phyloP scores from a whole-genome alignment of 2,113 vertebrate species.

The Megaleporinus macrocephalus region DNA sequence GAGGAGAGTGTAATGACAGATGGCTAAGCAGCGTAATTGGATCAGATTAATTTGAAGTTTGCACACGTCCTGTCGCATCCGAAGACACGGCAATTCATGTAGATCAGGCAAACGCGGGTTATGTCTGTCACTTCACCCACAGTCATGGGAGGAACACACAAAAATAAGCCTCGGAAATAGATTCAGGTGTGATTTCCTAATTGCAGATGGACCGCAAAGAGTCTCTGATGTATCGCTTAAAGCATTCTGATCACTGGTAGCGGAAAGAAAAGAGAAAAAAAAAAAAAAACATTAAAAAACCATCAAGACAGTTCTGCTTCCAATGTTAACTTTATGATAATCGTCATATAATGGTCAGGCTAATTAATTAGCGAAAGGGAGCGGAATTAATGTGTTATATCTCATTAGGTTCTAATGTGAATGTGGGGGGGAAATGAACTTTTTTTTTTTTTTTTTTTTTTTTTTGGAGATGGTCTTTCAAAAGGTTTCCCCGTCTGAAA shows the following conservation, averaged over 20 bases:
- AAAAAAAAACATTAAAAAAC: conserved; percentile 57
- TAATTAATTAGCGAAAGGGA: conserved; percentile 58
- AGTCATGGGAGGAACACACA: background rate
- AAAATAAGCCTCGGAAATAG: conserved; percentile 27
- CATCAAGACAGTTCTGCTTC: conserved; percentile 51
- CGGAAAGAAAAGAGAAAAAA: background rate
- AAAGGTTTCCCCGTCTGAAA: conserved; percentile 34
- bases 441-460: conserved; percentile 23
- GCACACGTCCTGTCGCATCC: conserved; percentile 18
- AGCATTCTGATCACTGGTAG: conserved; percentile 36
- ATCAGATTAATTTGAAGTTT: conserved; percentile 46
- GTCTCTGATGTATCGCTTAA: conserved; percentile 38
- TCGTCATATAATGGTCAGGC: conserved; percentile 58
- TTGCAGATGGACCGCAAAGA: conserved; percentile 21
- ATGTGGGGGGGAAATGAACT: conserved; percentile 14
- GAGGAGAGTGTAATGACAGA: conserved; percentile 50
- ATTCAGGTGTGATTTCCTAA: conserved; percentile 48
- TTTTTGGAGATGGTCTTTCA: conserved; percentile 3
- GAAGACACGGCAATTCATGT: conserved; percentile 37
- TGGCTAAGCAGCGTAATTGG: conserved; percentile 56
- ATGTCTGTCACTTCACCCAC: conserved; percentile 20
- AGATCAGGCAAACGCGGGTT: conserved; percentile 33
- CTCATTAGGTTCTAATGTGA: conserved; percentile 53
- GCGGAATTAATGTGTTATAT: conserved; percentile 51
- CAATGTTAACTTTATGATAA: conserved; percentile 56